These are phyloP conservation scores for Nomada lathburiana DNA, from an alignment of 2,888 invertebrate genomes.

Conservation along the genomic window DNA sequence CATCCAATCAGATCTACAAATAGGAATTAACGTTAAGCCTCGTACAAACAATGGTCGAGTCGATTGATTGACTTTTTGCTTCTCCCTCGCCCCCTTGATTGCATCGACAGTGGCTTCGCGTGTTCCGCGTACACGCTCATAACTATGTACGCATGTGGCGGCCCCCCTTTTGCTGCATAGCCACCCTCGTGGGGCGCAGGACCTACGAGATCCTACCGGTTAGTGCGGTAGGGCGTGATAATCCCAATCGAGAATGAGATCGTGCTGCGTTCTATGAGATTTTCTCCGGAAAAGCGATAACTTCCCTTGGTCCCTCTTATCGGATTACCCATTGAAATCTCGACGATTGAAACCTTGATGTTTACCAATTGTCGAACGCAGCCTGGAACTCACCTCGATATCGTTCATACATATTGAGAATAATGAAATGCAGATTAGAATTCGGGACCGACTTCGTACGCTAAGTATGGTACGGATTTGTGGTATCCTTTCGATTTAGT, in stretches of 20 bases:
- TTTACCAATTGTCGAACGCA: constrained; percentile 38
- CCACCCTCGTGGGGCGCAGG: constrained; percentile 43
- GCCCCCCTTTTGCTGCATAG: constrained; percentile 13
- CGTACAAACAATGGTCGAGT: constrained; percentile 80
- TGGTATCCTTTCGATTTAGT: neutral
- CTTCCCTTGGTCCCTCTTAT: constrained; percentile 77
- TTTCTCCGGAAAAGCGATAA: constrained; percentile 75
- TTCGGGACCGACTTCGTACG: neutral
- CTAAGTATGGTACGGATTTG: neutral
- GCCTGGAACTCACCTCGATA: constrained; percentile 30
- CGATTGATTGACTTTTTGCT: constrained; percentile 83
- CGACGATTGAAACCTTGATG: constrained; percentile 77
- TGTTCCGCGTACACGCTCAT: constrained; percentile 38
- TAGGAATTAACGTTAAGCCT: constrained; percentile 82
- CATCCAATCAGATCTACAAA: constrained; percentile 81
- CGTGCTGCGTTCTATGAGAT: constrained; percentile 77
- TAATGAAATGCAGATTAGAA: constrained; percentile 48
- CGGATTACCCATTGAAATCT: constrained; percentile 77
- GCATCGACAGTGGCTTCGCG: constrained; percentile 35
- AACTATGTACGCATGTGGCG: constrained; percentile 21
- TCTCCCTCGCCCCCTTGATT: constrained; percentile 30
- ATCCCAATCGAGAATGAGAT: constrained; percentile 80
- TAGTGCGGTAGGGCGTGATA: constrained; percentile 80
- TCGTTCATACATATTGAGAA: constrained; percentile 37
- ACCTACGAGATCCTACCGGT: constrained; percentile 73